Evolutionary conservation across 2,888 invertebrate genomes (phyloP), one percentile per base, ranked within the genome.

Genomic region (Biston betularia): DNA sequence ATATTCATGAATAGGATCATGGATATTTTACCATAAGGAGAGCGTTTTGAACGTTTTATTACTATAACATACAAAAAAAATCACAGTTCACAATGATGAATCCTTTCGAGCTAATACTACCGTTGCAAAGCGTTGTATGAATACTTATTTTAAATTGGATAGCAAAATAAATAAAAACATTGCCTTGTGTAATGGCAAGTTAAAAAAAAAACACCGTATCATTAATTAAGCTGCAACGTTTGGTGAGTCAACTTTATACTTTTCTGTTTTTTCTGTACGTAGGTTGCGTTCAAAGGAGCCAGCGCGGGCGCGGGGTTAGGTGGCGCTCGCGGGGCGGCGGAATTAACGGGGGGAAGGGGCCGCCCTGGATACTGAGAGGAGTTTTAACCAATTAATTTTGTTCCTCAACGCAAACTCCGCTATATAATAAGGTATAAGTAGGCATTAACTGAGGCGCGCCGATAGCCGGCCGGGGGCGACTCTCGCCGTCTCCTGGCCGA

Each of bases 321-420:
- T 70, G 79, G 81, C 78, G 77, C 70, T 77, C 80, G 82, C 80
- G 85, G 84, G 85, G 85, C 68, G 83, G 75, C 81, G 89, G 92
- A 89, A 91, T 92, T 89, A 91, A 90, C 92, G 87, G 90, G 90
- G 92, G 84, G 90, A 79, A 83, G 88, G 84, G 86, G 87, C 86
- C 90, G 89, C 93, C 93, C 89, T 92, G 93, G 94, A 94, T 93
- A 93, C 94, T 89, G 93, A 94, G 94, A 94, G 94, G 94, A 94
- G 94, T 94, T 94, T 94, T 94, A 94, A 94, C 94, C 94, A 94
- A 94, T 94, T 94, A 94, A 94, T 94, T 94, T 94, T 94, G 94
- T 94, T 94, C 94, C 94, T 94, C 94, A 93, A 93, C 93, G 93
- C 93, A 93, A 93, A 93, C 93, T 93, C 90, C 88, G 93, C 93